Evolutionary conservation across 2,797 vertebrate genomes (phyloP).

Genomic region (Sebastes trivittatus): DNA sequence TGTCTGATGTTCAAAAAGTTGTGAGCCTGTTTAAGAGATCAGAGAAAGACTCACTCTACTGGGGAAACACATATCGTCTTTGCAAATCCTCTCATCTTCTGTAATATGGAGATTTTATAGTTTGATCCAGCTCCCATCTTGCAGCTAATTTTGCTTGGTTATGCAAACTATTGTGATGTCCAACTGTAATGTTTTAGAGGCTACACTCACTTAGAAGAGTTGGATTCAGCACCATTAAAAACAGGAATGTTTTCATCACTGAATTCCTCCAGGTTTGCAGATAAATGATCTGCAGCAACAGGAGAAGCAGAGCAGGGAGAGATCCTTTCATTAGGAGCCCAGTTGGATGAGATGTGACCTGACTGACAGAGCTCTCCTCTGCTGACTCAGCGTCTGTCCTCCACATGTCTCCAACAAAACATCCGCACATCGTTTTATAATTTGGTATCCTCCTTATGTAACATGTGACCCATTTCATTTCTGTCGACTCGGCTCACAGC

Average conservation of each 20-base stretch:
- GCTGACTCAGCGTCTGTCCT: constrained; percentile 32
- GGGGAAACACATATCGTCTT: neutral
- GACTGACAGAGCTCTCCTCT: neutral
- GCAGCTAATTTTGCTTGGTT: neutral
- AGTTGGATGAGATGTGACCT: neutral
- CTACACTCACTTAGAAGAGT: neutral
- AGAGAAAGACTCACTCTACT: too few relatives aligned
- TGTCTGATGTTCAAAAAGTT: too few relatives aligned
- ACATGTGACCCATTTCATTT: constrained; percentile 4
- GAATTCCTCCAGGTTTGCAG: neutral
- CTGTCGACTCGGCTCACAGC: constrained; percentile 12
- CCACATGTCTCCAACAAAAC: neutral
- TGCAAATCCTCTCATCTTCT: neutral
- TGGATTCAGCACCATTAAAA: neutral
- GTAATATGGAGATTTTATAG: neutral
- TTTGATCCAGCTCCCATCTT: neutral
- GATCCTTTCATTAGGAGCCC: neutral
- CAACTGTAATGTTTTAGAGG: too few relatives aligned
- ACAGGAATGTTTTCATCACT: neutral
- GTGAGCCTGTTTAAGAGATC: too few relatives aligned
- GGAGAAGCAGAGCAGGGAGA: neutral
- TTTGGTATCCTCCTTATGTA: neutral
- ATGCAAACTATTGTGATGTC: too few relatives aligned
- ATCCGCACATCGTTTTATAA: constrained; percentile 17
- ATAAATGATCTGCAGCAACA: neutral